Evolutionary conservation across 2,113 vertebrate species (phyloP).

Genomic region (Eulacestoma nigropectus): DNA sequence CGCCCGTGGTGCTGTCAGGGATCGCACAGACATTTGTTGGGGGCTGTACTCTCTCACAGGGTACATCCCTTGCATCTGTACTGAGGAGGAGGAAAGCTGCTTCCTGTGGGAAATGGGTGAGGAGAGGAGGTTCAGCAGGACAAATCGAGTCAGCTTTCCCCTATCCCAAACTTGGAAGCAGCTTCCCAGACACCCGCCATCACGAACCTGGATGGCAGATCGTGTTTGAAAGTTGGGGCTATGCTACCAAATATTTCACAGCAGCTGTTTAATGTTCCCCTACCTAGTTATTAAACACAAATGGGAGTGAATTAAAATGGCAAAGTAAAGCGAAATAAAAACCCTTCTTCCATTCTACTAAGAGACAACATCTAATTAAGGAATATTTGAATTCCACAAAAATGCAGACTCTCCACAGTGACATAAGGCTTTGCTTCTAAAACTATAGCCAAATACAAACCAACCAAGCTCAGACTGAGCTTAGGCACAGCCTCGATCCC

Average conservation of each 20-base stretch:
- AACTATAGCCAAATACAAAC: slow-evolving; percentile 6
- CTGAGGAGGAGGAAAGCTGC: not conserved
- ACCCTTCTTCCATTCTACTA: slow-evolving; percentile 52
- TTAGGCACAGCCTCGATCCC: accelerated
- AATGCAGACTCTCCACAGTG: slow-evolving; percentile 46
- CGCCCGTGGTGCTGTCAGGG: not conserved
- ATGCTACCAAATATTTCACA: slow-evolving; percentile 34
- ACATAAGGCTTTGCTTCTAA: slow-evolving; percentile 58
- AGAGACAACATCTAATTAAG: slow-evolving; percentile 72
- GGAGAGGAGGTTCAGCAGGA: not conserved
- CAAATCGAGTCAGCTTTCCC: not conserved
- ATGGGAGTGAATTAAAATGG: slow-evolving; percentile 66
- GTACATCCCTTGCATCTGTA: not conserved
- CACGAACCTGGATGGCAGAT: not conserved
- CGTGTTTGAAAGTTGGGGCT: not conserved
- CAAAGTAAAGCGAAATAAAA: slow-evolving; percentile 67
- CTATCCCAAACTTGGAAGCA: not conserved
- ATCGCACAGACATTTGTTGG: not conserved
- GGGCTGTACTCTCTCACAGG: not conserved
- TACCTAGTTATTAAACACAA: slow-evolving; percentile 71
- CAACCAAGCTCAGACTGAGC: not conserved
- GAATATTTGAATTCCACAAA: slow-evolving; percentile 73
- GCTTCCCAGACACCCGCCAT: not conserved
- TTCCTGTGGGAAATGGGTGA: not conserved
- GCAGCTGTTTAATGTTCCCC: slow-evolving; percentile 64